Evolutionary conservation across 2,113 vertebrate species (phyloP).

Genomic region (Labrus mixtus): DNA sequence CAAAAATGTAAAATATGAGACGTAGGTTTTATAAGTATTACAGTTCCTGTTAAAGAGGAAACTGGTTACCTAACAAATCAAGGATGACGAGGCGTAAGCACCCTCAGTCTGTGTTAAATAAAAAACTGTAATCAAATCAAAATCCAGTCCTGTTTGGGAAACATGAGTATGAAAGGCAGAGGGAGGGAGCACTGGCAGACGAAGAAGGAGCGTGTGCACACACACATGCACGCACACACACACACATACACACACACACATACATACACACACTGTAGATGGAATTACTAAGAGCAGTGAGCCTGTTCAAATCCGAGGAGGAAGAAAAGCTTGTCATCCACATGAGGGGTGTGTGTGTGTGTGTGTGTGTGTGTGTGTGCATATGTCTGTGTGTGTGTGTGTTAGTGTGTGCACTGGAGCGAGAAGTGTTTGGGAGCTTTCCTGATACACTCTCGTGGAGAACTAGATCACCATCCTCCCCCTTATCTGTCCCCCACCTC

Average conservation of each 20-base stretch:
- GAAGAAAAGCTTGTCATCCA: slow-evolving; percentile 66
- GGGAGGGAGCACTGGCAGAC: slow-evolving; percentile 24
- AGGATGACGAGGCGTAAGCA: not conserved
- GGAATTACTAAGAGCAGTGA: slow-evolving; percentile 74
- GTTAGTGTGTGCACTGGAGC: slow-evolving; percentile 39
- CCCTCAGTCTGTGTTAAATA: slow-evolving; percentile 5
- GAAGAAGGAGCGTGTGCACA: slow-evolving; percentile 11
- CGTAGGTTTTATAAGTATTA: not conserved
- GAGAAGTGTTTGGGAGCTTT: slow-evolving; percentile 60
- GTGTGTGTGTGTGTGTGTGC: not conserved
- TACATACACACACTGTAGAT: slow-evolving; percentile 33
- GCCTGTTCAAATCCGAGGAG: slow-evolving; percentile 74
- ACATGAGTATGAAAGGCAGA: slow-evolving; percentile 42
- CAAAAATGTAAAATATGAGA: too few species aligned
- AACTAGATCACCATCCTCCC: slow-evolving; percentile 69
- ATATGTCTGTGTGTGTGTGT: too few species aligned
- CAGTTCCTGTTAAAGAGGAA: not conserved
- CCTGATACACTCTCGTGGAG: slow-evolving; percentile 75
- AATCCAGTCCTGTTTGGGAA: slow-evolving; percentile 35
- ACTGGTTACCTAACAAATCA: not conserved
- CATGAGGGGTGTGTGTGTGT: slow-evolving; percentile 50
- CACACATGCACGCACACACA: not conserved
- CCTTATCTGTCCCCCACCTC: slow-evolving; percentile 70
- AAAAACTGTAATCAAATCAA: slow-evolving; percentile 39
- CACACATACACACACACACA: not conserved